A percentile compares a stretch with the other conserved stretches of the same genome.
These are phyloP conservation scores for Ceriagrion tenellum DNA, from an alignment of 2,888 invertebrate genomes.

Conservation along the genomic window DNA sequence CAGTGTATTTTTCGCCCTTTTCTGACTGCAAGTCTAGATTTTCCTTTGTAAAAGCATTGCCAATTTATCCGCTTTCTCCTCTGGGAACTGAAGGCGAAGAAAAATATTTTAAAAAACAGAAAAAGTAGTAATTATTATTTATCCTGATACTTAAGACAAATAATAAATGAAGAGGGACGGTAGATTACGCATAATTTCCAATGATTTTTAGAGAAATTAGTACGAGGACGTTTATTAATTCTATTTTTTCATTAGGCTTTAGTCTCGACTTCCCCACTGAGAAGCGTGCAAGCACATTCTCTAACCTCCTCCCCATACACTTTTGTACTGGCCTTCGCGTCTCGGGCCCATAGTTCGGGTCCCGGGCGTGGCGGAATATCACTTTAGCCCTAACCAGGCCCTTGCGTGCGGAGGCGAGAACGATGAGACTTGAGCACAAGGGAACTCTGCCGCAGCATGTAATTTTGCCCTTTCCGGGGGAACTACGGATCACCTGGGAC, in stretches of 20 bases:
- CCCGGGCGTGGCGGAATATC: background rate
- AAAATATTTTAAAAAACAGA: too few relatives aligned
- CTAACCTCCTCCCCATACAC: background rate
- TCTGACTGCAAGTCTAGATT: too few relatives aligned
- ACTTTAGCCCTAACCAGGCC: background rate
- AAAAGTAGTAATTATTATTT: too few relatives aligned
- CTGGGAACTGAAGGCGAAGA: too few relatives aligned
- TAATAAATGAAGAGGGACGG: too few relatives aligned
- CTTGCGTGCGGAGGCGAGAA: background rate
- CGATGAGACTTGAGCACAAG: background rate
- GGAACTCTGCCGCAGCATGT: background rate
- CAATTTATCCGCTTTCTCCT: too few relatives aligned
- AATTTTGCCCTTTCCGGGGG: slow-evolving; percentile 8
- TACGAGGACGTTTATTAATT: too few relatives aligned
- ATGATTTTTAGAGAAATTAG: too few relatives aligned
- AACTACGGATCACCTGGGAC: background rate
- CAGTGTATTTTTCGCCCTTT: too few relatives aligned
- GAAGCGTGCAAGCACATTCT: background rate
- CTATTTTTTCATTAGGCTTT: background rate
- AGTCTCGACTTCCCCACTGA: background rate
- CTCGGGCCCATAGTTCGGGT: background rate
- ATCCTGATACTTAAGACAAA: too few relatives aligned
- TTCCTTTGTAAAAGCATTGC: too few relatives aligned
- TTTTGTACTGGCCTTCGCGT: background rate
- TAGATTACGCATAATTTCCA: too few relatives aligned